phyloP scores from a whole-genome alignment of 2,888 invertebrate species.

The Polyommatus iphigenia region DNA sequence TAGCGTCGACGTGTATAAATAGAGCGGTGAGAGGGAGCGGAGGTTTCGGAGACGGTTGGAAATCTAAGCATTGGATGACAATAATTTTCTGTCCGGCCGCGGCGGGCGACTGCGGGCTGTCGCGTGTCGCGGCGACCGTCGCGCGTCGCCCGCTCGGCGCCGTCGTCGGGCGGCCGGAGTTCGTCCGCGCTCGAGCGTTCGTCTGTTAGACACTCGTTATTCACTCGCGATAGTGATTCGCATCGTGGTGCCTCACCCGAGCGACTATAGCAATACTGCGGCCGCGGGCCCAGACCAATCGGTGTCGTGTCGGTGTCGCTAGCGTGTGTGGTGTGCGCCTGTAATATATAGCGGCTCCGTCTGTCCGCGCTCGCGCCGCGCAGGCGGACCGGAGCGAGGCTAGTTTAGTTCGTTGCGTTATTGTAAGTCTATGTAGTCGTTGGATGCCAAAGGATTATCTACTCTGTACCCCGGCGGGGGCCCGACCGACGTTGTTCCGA shows the following conservation, averaged over 20 bases:
- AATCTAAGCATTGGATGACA: constrained; percentile 77
- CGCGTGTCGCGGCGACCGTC: constrained; percentile 47
- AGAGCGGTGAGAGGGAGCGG: constrained; percentile 62
- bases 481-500: constrained; percentile 47
- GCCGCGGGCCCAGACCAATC: constrained; percentile 70
- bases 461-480: background rate
- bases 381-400: constrained; percentile 48
- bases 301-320: constrained; percentile 74
- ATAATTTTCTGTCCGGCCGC: constrained; percentile 74
- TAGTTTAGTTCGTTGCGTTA: constrained; percentile 52
- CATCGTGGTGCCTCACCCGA: constrained; percentile 35
- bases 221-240: constrained; percentile 27
- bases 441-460: constrained; percentile 59
- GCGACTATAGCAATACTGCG: constrained; percentile 67
- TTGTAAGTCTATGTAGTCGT: constrained; percentile 46
- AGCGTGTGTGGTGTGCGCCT: constrained; percentile 50
- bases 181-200: constrained; percentile 8
- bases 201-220: background rate
- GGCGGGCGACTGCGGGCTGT: constrained; percentile 51
- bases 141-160: constrained; percentile 30
- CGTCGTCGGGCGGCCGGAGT: background rate
- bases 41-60: constrained; percentile 63
- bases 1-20: constrained; percentile 68
- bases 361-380: background rate
- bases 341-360: constrained; percentile 39